These are phyloP conservation scores for Darevskia nairensis DNA, from an alignment of 2,797 vertebrate species.

Conservation along the genomic window DNA sequence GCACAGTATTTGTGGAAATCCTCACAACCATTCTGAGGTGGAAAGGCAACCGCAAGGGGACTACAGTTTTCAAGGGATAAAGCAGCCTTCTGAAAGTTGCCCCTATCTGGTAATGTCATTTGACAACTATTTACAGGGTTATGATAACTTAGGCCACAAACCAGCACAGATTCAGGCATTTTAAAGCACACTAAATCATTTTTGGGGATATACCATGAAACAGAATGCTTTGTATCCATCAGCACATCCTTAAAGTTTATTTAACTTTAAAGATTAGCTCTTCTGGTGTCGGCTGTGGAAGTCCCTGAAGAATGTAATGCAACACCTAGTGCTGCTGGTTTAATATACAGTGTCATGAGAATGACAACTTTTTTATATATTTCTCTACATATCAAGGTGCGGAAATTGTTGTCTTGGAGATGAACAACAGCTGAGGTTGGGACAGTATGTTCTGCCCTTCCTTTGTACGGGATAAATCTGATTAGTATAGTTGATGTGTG, in stretches of 20 bases:
- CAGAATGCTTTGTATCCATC: neutral
- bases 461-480: conserved; percentile 43
- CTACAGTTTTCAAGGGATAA: neutral
- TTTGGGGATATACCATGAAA: neutral
- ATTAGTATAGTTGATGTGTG: conserved; percentile 37
- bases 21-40: neutral
- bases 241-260: neutral
- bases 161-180: neutral
- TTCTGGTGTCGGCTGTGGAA: neutral
- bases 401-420: conserved; percentile 48
- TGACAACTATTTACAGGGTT: too few species aligned
- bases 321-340: conserved; percentile 37
- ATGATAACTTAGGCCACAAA: neutral
- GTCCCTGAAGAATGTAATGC: conserved; percentile 17
- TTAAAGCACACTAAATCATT: neutral
- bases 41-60: neutral
- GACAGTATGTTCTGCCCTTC: conserved; percentile 20
- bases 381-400: conserved; percentile 50
- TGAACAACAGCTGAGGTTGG: conserved; percentile 28
- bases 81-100: neutral
- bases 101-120: neutral
- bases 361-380: conserved; percentile 47
- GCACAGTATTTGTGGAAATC: neutral
- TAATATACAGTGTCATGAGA: conserved; percentile 48
- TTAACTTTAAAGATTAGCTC: conserved; percentile 20